Evolutionary conservation across 2,888 invertebrate genomes (phyloP).

Genomic region (Pardosa pseudoannulata): DNA sequence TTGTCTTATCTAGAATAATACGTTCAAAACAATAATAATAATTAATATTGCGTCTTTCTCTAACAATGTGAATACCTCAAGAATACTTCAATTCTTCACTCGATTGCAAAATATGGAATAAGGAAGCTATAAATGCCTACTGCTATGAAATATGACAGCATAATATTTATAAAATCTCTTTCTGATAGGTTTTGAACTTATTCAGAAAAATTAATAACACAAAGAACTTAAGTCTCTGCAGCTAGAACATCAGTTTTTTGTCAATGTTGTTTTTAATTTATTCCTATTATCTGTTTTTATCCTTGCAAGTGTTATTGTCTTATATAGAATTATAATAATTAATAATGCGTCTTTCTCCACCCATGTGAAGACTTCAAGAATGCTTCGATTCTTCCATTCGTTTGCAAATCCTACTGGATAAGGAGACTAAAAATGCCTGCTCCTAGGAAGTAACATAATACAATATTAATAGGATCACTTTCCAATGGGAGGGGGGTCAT

Average conservation of each 20-base stretch:
- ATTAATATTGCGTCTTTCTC: constrained; percentile 52
- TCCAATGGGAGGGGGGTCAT: neutral
- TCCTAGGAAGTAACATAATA: neutral
- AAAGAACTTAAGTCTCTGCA: too few relatives aligned
- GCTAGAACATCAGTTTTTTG: too few relatives aligned
- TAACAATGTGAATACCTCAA: neutral
- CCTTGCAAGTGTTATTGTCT: too few relatives aligned
- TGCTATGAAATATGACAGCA: neutral
- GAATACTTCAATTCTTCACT: neutral
- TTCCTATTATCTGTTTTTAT: too few relatives aligned
- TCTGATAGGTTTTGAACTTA: neutral
- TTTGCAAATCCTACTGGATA: neutral
- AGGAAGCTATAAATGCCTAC: neutral
- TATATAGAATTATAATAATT: too few relatives aligned
- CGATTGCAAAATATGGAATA: neutral
- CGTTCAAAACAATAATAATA: too few relatives aligned
- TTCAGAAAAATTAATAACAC: neutral
- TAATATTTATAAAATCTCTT: neutral
- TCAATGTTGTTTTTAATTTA: too few relatives aligned
- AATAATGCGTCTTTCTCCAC: constrained; percentile 44
- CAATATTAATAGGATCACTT: neutral
- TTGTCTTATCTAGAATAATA: too few relatives aligned
- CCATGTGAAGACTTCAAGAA: neutral
- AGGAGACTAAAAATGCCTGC: neutral
- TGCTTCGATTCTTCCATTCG: neutral